phyloP scores from a whole-genome alignment of 2,113 vertebrate genomes.

The Himantopus leucocephalus region DNA sequence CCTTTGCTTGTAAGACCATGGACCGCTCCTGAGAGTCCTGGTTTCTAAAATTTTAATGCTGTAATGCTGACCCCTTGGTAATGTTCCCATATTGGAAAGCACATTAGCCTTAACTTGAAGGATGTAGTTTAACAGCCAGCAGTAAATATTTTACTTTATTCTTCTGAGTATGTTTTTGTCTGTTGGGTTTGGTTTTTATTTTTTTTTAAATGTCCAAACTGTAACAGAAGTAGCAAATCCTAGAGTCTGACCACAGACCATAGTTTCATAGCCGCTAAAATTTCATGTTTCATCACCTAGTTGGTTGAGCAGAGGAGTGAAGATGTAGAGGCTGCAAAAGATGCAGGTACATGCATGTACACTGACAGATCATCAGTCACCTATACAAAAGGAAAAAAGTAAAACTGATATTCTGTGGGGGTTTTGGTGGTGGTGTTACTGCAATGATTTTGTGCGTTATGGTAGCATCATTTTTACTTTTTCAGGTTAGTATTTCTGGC shows the following conservation, averaged over 20 bases:
- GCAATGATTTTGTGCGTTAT: background rate
- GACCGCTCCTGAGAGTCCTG: slow-evolving; percentile 48
- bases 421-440: background rate
- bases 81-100: slow-evolving; percentile 65
- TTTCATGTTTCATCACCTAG: background rate
- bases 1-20: slow-evolving; percentile 56
- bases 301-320: background rate
- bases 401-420: background rate
- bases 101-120: slow-evolving; percentile 65
- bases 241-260: background rate
- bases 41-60: slow-evolving; percentile 70
- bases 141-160: slow-evolving; percentile 69
- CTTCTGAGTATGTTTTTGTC: slow-evolving; percentile 31
- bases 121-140: slow-evolving; percentile 62
- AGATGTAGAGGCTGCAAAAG: background rate
- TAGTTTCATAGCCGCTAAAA: slow-evolving; percentile 3
- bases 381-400: background rate
- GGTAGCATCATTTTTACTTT: background rate
- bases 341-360: background rate
- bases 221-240: slow-evolving; percentile 8
- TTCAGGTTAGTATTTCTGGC: background rate
- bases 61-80: slow-evolving; percentile 55
- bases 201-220: background rate
- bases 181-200: background rate
- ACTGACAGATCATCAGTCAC: background rate